Base-by-base conservation (phyloP, 2,888 invertebrate genomes). In the Augochlorella aurata region DNA sequence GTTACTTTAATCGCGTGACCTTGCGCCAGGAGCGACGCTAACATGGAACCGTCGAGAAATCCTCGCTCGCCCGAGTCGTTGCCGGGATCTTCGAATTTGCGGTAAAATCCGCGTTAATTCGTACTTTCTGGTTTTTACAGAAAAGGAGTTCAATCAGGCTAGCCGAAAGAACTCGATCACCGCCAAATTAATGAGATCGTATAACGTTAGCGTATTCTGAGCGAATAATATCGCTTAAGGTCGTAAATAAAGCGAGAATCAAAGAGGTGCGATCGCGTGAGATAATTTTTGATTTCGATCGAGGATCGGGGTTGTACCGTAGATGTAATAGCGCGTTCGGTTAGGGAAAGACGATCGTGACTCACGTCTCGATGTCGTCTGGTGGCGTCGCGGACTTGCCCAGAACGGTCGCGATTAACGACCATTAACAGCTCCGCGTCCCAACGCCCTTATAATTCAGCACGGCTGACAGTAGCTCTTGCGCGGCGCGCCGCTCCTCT, bases 401-500 rank as follows among this genome's bases (percentile, higher is more conserved):
- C 49, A 47, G 74, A 66, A 67, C 67, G 68, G 67, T 52, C 66
- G 69, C 83, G 85, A 83, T 87, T 74, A 84, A 85, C 81, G 84
- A 81, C 76, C 79, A 66, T 79, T 84, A 88, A 87, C 83, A 80
- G 79, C 80, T 85, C 67, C 70, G 81, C 84, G 87, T 86, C 81
- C 79, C 74, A 77, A 49, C 69, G 78, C 76, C 58, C 79, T 83
- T 83, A 74, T 88, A 88, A 86, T 72, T 88, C 78, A 85, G 66
- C 69, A 52, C 45, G 78, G 65, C 81, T 86, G 88, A 86, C 83
- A 83, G 86, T 86, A 85, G 85, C 84, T 82, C 72, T 86, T 80
- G 81, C 80, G 74, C 63, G 75, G 67, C 74, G 21, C 58, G 21
- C 58, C 58, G 54, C 54, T 38, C 68, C 72, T 81, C 50, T 18